These are phyloP conservation scores for Neoarius graeffei DNA, from an alignment of 2,113 vertebrate genomes.

Conservation along the genomic window DNA sequence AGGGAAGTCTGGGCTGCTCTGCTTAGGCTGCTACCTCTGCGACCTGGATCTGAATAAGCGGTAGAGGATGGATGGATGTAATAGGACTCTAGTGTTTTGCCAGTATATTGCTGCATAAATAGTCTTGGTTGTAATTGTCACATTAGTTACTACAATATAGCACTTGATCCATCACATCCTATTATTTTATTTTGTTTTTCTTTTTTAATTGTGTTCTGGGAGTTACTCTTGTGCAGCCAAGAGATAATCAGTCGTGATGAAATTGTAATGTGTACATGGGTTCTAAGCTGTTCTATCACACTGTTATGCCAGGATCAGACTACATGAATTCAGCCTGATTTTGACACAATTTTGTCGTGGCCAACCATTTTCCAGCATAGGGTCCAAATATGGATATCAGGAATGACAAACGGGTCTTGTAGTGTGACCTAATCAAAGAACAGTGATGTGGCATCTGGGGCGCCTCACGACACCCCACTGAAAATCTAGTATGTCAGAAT, in stretches of 20 bases:
- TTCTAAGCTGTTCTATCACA: neutral
- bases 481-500: too few species aligned
- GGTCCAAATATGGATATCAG: too few species aligned
- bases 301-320: neutral
- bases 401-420: too few species aligned
- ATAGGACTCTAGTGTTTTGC: neutral
- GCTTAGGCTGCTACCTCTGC: too few species aligned
- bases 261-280: neutral
- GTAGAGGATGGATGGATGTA: neutral
- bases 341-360: too few species aligned
- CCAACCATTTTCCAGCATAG: too few species aligned
- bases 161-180: neutral
- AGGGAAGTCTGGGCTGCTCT: too few species aligned
- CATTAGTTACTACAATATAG: neutral
- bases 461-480: too few species aligned
- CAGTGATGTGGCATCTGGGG: too few species aligned
- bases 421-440: too few species aligned
- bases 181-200: neutral
- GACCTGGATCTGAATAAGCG: too few species aligned
- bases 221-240: neutral
- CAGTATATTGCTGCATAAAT: neutral
- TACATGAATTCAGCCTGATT: too few species aligned
- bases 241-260: neutral
- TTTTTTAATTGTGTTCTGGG: neutral
- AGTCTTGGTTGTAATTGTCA: neutral